Evolutionary conservation across 2,113 vertebrate species (phyloP), one percentile per base, ranked within the genome.

Genomic region (Ranitomeya variabilis): DNA sequence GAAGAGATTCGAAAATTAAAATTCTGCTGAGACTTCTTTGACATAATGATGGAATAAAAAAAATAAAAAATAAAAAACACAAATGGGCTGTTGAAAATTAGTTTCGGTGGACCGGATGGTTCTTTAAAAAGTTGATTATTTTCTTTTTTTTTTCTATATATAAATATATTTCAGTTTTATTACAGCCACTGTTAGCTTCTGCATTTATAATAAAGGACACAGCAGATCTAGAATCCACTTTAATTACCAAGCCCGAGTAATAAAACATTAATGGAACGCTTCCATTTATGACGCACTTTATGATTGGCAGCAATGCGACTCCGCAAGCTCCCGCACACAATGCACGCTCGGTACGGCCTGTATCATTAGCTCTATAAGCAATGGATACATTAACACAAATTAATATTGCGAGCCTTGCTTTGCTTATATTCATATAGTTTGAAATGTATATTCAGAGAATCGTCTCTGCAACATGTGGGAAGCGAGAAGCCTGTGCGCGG

Each of bases 381-480:
- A 21, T 15, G 52, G 52, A 23, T 57, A 57, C n/a, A 12, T 55
- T 78, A 78, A n/a, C 76, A n/a, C 52, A 79, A 26, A 55, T 79
- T 78, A 23, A 79, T 79, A 57, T 57, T 79, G n/a, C 76, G 6
- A 55, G 76, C 76, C 37, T 78, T 21, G 76, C 76, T 23, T 54
- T 79, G 77, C 52, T 57, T 79, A 23, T 57, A 79, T 76, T 52
- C 73, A 76, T 79, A 79, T n/a, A 55, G n/a, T 12, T 23, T 67
- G 67, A 54, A 64, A 19, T 64, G 31, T n/a, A 51, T 82, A 64
- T 82, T 62, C 59, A 69, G 64, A 54, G 8, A n/a, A 23, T 54
- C 62, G 23, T n/a, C 64, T 23, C 81, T 83, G 81, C 62, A 83
- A 67, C 81, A 67, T 83, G 60, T 64, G 60, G 19, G 60, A 64